phyloP scores from a whole-genome alignment of 2,797 vertebrate genomes.

The Cossypha polioptera region DNA sequence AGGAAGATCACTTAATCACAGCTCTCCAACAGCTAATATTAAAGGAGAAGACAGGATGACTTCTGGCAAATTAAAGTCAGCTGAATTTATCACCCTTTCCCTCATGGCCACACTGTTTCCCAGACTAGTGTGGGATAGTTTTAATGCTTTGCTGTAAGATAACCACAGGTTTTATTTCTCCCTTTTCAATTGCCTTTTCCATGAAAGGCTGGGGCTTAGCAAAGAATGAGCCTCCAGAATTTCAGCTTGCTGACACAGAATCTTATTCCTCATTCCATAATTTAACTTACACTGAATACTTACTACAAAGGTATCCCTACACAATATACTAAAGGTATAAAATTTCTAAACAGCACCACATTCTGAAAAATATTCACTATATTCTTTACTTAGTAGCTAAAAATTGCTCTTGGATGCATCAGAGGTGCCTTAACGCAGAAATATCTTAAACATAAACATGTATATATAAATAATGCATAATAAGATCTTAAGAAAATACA shows the following conservation, averaged over 20 bases:
- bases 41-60: not conserved
- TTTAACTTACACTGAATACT: not conserved
- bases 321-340: not conserved
- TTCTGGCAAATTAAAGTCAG: not conserved
- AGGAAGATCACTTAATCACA: slow-evolving; percentile 7
- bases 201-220: not conserved
- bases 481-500: not conserved
- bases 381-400: not conserved
- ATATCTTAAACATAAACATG: not conserved
- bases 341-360: not conserved
- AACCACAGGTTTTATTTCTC: not conserved
- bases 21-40: not conserved
- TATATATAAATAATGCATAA: not conserved
- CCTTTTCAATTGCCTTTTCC: not conserved
- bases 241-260: not conserved
- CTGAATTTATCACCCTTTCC: not conserved
- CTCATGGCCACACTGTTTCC: not conserved
- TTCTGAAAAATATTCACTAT: not conserved
- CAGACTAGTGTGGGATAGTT: not conserved
- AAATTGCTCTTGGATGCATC: not conserved
- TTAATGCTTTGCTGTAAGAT: not conserved
- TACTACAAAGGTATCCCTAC: not conserved
- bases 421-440: not conserved
- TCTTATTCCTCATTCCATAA: not conserved
- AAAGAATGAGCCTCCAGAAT: not conserved